These are phyloP conservation scores for Dorcus parallelipipedus DNA, from an alignment of 2,888 invertebrate genomes.

Conservation along the genomic window DNA sequence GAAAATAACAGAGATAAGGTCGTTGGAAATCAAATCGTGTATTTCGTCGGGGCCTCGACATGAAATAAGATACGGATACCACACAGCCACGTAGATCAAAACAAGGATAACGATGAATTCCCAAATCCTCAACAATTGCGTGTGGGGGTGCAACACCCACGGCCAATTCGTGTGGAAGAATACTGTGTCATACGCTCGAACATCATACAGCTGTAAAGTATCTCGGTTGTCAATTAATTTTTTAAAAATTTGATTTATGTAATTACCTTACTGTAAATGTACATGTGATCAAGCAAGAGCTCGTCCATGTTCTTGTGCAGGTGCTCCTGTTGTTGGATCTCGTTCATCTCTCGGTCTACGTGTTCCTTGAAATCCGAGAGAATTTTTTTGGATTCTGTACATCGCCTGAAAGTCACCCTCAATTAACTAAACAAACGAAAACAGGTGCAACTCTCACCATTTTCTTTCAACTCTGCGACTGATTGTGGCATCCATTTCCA, in stretches of 20 bases:
- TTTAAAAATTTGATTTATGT: background rate
- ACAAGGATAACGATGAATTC: background rate
- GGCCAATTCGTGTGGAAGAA: constrained; percentile 10
- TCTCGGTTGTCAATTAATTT: background rate
- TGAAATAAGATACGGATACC: constrained; percentile 8
- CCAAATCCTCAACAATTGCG: constrained; percentile 8
- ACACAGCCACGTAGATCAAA: constrained; percentile 4
- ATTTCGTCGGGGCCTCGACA: background rate
- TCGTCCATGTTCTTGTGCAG: no score
- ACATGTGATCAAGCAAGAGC: no score
- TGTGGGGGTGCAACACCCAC: constrained; percentile 11
- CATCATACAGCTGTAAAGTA: constrained; percentile 8
- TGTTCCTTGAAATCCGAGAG: constrained; percentile 13
- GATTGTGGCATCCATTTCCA: no score
- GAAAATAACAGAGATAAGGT: constrained; percentile 3
- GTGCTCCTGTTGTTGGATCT: no score
- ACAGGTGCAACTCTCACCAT: no score
- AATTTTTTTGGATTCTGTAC: constrained; percentile 12
- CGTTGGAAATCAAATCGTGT: background rate
- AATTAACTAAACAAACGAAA: background rate
- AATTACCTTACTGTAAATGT: background rate
- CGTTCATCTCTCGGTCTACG: background rate
- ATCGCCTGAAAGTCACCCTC: constrained; percentile 8
- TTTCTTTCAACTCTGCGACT: no score
- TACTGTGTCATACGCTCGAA: constrained; percentile 13